Base-by-base conservation (phyloP, 2,888 invertebrate genomes). In the Temnothorax ravouxi region DNA sequence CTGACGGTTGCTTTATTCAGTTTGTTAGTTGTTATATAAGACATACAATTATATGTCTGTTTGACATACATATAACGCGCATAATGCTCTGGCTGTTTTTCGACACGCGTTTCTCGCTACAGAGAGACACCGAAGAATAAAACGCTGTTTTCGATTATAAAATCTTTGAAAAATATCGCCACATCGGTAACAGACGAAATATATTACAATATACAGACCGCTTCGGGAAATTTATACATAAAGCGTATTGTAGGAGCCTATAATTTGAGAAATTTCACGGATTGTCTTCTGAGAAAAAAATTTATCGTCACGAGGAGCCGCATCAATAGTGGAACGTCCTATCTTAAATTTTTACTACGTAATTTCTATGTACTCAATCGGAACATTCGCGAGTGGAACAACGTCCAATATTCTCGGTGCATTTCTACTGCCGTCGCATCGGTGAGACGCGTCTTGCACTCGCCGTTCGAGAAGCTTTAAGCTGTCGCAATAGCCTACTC, bases 21-120 rank as follows among this genome's bases (percentile, higher is more conserved):
- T 47, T 80, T 71, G 47, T 80, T 59, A 59, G 59, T 79, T 56
- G 44, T 80, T 80, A 61, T 25, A 9, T 80, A 80, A 80, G 79
- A 25, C 59, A 38, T 47, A 80, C 71, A 80, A 80, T 80, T 71
- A 80, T 80, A 80, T 59, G 59, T n/a, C 71, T 69, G 56, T 79
- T 67, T 41, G 77, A 66, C 29, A 67, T 67, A 52, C 41, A 67
- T 44, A 29, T 67, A 34, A 67, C n/a, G 21, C 66, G 29, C 25
- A 54, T 44, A 54, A 77, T 64, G 54, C 34, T 52, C 29, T 11
- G 71, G 47, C 38, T 50, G 71, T 71, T 80, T 71, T 71, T 59
- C 79, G 71, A 71, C 38, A 50, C 59, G 71, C 47, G 47, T 47
- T 38, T 59, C 79, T 44, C 29, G 56, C 34, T 47, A n/a, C 47